These are phyloP conservation scores for Todus mexicanus DNA, from an alignment of 2,797 vertebrate genomes.

Conservation along the genomic window DNA sequence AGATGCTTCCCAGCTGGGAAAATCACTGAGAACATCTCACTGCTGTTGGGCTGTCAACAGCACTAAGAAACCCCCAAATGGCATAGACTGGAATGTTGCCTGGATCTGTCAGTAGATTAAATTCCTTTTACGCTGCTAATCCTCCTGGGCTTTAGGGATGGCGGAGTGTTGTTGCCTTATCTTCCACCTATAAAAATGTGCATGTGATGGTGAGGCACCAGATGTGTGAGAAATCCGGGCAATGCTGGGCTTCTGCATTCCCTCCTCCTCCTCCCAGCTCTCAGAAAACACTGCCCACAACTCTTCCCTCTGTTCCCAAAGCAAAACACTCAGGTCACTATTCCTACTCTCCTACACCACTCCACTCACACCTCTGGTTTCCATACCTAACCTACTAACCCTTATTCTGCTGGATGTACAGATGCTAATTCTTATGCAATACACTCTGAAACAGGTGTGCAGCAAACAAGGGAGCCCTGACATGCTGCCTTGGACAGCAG, in stretches of 20 bases:
- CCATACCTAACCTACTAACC: background rate
- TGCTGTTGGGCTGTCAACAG: background rate
- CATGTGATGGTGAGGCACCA: background rate
- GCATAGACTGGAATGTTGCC: background rate
- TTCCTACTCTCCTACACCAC: background rate
- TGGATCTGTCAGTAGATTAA: background rate
- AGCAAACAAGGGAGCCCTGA: background rate
- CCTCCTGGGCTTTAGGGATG: background rate
- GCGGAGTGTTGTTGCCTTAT: background rate
- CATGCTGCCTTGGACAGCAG: background rate
- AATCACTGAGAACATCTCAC: background rate
- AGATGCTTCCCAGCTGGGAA: background rate
- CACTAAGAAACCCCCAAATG: background rate
- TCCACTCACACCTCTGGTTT: background rate
- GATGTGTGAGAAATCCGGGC: background rate
- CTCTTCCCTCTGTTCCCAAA: background rate
- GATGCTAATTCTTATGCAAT: background rate
- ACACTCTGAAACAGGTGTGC: background rate
- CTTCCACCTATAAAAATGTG: background rate
- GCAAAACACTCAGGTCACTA: background rate
- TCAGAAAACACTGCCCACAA: background rate
- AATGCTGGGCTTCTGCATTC: background rate
- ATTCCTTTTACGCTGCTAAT: background rate
- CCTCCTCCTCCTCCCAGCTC: background rate
- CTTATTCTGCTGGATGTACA: background rate